A percentile compares a stretch with the other conserved stretches of the same genome.
phyloP scores from a whole-genome alignment of 1,140 invertebrate genomes.

The Armadillidium nasatum region DNA sequence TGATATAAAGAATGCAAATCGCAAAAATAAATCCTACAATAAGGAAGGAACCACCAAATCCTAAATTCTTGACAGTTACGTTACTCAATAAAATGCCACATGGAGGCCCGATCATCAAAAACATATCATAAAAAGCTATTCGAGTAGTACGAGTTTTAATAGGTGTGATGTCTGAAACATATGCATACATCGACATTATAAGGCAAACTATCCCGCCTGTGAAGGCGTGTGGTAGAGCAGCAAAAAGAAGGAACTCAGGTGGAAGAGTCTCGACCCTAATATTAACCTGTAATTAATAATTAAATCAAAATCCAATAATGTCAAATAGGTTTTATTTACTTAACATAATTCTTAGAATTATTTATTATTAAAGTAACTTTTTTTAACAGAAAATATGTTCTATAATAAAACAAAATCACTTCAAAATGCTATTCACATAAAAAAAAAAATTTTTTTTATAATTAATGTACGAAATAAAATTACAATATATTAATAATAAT shows the following conservation, averaged over 20 bases:
- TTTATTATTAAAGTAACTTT: too few species aligned
- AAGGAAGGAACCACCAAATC: neutral
- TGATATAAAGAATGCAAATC: neutral
- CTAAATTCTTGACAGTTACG: neutral
- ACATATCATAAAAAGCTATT: neutral
- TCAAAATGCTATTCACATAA: too few species aligned
- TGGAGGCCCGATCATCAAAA: neutral
- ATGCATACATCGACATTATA: neutral
- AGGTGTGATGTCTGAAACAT: neutral
- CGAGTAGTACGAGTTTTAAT: neutral
- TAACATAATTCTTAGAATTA: too few species aligned
- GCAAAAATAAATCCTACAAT: neutral
- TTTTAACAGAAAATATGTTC: too few species aligned
- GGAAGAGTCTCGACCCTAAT: neutral
- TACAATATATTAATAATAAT: too few species aligned
- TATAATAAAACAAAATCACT: too few species aligned
- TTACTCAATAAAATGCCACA: neutral
- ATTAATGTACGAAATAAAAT: too few species aligned
- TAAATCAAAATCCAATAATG: neutral
- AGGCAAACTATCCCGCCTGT: neutral
- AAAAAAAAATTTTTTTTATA: too few species aligned
- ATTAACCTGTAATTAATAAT: neutral
- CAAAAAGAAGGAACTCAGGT: neutral
- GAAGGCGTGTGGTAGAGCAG: neutral
- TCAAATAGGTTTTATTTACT: too few species aligned